phyloP scores from a whole-genome alignment of 2,113 vertebrate genomes.

The Callospermophilus lateralis region DNA sequence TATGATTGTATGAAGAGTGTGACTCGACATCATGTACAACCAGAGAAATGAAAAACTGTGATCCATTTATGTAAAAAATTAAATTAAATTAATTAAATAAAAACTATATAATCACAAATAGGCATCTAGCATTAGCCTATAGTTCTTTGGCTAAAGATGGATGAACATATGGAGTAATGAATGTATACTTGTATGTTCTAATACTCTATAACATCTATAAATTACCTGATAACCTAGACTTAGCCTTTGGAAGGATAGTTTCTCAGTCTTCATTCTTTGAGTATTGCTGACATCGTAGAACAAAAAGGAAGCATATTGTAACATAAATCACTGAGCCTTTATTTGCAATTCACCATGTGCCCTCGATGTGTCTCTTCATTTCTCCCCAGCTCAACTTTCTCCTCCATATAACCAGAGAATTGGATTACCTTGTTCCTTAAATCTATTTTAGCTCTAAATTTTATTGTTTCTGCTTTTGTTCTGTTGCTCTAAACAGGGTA shows the following conservation, averaged over 20 bases:
- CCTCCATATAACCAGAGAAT: not conserved
- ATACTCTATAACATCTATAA: not conserved
- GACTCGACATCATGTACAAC: too few relatives aligned
- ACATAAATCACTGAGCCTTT: not conserved
- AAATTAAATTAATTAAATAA: not conserved
- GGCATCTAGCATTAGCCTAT: not conserved
- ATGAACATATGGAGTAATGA: not conserved
- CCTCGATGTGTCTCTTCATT: not conserved
- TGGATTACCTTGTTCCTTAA: not conserved
- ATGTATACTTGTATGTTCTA: not conserved
- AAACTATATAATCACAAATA: not conserved
- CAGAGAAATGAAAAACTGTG: too few relatives aligned
- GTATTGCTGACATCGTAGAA: not conserved
- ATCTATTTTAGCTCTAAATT: not conserved
- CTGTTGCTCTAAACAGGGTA: not conserved
- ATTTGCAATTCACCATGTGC: not conserved
- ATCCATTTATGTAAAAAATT: too few relatives aligned
- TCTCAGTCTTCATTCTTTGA: slow-evolving; percentile 11
- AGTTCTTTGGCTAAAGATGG: not conserved
- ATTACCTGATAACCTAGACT: not conserved
- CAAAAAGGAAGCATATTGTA: not conserved
- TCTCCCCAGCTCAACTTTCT: not conserved
- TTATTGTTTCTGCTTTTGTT: slow-evolving; percentile 16
- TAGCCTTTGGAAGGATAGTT: not conserved
- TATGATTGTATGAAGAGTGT: too few relatives aligned